Evolutionary conservation across 1,140 invertebrate species (phyloP).

Genomic region (Rhyacophila brunnea): DNA sequence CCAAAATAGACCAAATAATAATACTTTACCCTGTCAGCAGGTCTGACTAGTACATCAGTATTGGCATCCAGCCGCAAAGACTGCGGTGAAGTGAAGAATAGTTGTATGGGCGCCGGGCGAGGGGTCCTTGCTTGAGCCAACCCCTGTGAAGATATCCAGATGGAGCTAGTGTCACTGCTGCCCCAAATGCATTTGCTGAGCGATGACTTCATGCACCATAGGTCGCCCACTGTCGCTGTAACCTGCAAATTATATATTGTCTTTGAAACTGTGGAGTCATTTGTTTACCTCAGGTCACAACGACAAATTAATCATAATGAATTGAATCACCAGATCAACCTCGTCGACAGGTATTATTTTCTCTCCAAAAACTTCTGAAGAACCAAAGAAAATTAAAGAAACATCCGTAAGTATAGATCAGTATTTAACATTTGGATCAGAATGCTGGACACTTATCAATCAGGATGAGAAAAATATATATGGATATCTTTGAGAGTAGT

Average conservation of each 20-base stretch:
- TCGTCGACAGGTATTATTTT: background rate
- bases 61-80: constrained; percentile 11
- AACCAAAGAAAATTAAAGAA: background rate
- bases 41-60: constrained; percentile 12
- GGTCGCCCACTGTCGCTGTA: constrained; percentile 27
- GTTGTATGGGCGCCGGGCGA: constrained; percentile 9
- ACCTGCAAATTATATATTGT: constrained; percentile 22
- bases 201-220: constrained; percentile 28
- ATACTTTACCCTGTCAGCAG: constrained; percentile 15
- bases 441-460: no score
- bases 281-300: no score
- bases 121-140: constrained; percentile 20
- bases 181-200: constrained; percentile 8
- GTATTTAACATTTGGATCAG: no score
- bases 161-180: constrained; percentile 2
- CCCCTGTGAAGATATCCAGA: constrained; percentile 7
- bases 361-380: background rate
- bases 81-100: background rate
- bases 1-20: background rate
- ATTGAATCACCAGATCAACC: background rate
- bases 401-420: no score
- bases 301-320: no score
- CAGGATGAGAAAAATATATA: no score
- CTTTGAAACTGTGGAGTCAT: no score
- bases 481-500: no score